phyloP scores from a whole-genome alignment of 2,113 vertebrate species.

The Empidonax alnorum region DNA sequence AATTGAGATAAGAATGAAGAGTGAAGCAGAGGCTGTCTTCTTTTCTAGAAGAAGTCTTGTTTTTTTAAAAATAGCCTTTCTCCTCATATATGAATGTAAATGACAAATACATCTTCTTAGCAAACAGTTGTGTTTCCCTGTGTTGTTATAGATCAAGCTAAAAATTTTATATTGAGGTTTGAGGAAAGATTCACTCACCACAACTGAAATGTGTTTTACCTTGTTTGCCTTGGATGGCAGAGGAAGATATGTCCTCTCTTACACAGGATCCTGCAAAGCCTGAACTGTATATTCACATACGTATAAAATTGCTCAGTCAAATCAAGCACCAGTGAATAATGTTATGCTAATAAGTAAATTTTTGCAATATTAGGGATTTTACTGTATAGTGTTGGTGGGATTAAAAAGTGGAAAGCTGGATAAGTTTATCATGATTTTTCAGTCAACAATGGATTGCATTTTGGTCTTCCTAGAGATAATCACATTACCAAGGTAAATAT shows the following conservation, averaged over 20 bases:
- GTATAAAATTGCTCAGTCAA: background rate
- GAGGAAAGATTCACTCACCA: background rate
- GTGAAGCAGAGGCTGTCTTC: background rate
- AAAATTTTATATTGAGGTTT: background rate
- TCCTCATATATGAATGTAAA: background rate
- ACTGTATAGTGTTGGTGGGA: background rate
- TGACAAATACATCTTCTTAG: background rate
- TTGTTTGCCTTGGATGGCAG: background rate
- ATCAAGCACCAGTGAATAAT: background rate
- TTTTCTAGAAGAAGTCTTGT: background rate
- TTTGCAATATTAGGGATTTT: background rate
- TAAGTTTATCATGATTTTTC: background rate
- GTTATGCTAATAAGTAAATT: background rate
- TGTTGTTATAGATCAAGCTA: background rate
- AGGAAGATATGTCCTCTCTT: background rate
- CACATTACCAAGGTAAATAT: background rate
- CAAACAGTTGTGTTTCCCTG: background rate
- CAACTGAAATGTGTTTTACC: background rate
- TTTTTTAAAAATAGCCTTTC: background rate
- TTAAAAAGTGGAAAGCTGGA: background rate
- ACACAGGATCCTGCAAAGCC: background rate
- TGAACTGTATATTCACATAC: background rate
- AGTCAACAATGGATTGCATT: background rate
- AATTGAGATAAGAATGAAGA: background rate
- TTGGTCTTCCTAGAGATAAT: background rate